Evolutionary conservation across 1,140 invertebrate genomes (phyloP).

Genomic region (Euglossa dilemma): DNA sequence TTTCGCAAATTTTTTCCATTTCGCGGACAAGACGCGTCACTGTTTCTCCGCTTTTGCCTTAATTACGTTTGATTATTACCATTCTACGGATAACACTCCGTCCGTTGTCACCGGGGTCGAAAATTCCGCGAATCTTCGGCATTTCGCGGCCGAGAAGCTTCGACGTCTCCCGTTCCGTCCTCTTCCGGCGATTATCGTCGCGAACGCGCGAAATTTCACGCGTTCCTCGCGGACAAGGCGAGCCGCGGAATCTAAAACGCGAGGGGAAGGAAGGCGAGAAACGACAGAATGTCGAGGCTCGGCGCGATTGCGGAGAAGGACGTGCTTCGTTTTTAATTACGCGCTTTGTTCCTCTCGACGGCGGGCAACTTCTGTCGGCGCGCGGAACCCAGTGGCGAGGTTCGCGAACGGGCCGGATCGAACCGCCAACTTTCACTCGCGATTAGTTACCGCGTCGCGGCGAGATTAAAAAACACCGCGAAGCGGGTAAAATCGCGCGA

Average conservation of each 20-base stretch:
- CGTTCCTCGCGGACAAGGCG: too few relatives aligned
- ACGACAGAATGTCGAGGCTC: neutral
- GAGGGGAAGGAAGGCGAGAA: neutral
- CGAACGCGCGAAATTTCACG: too few relatives aligned
- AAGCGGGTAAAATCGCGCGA: neutral
- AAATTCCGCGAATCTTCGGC: too few relatives aligned
- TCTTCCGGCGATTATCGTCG: too few relatives aligned
- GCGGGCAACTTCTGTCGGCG: neutral
- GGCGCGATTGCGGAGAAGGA: neutral
- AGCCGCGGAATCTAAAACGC: neutral
- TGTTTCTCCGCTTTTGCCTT: too few relatives aligned
- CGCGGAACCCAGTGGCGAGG: neutral
- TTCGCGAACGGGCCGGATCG: conserved; percentile 1
- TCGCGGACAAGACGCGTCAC: too few relatives aligned
- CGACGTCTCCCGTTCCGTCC: too few relatives aligned
- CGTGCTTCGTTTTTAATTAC: conserved; percentile 41
- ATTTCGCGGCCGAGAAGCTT: too few relatives aligned
- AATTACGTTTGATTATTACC: too few relatives aligned
- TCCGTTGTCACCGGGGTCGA: too few relatives aligned
- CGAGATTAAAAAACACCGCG: neutral
- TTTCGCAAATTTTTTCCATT: too few relatives aligned
- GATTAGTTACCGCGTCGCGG: neutral
- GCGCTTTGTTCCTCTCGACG: neutral
- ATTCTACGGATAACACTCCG: too few relatives aligned
- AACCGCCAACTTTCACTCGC: conserved; percentile 43